Conservation (phyloP, 2,113 vertebrate species). For the Macrotis lagotis region DNA sequence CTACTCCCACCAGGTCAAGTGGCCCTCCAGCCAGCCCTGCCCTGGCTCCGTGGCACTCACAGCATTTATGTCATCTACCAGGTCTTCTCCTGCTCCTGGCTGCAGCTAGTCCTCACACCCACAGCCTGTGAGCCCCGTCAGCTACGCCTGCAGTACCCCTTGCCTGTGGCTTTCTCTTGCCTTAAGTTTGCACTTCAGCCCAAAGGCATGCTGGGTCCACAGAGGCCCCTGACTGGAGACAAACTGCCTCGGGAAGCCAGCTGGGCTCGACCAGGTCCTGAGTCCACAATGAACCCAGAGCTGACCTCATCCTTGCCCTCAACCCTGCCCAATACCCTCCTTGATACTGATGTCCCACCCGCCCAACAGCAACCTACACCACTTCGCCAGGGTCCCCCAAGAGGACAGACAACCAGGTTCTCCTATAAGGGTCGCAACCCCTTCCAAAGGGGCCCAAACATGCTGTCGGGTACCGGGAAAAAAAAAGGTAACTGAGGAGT, state of each 20-base stretch:
- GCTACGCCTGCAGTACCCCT: conserved; percentile 62
- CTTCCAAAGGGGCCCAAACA: conserved; percentile 70
- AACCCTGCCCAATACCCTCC: conserved; percentile 33
- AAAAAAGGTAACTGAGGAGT: not conserved
- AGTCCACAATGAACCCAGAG: conserved; percentile 39
- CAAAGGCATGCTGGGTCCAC: conserved; percentile 78
- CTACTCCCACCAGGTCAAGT: conserved; percentile 75
- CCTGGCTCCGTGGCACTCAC: conserved; percentile 78
- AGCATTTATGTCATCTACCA: conserved; percentile 82
- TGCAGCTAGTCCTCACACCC: conserved; percentile 58
- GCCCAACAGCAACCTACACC: conserved; percentile 60
- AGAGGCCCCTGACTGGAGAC: conserved; percentile 68
- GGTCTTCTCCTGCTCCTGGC: conserved; percentile 78
- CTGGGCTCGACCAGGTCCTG: conserved; percentile 71
- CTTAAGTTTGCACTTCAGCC: conserved; percentile 79
- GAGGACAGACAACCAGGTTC: conserved; percentile 68
- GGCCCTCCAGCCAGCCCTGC: conserved; percentile 73
- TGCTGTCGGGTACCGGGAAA: conserved; percentile 71
- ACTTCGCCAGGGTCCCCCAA: conserved; percentile 71
- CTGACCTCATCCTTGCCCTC: conserved; percentile 49
- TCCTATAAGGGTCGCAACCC: conserved; percentile 72
- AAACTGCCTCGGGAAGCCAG: conserved; percentile 63
- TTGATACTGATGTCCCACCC: conserved; percentile 57
- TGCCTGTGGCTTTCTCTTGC: conserved; percentile 80
- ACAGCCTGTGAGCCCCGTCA: conserved; percentile 56